Conservation (phyloP, 2,888 invertebrate species). For the Troglohyphantes excavatus region DNA sequence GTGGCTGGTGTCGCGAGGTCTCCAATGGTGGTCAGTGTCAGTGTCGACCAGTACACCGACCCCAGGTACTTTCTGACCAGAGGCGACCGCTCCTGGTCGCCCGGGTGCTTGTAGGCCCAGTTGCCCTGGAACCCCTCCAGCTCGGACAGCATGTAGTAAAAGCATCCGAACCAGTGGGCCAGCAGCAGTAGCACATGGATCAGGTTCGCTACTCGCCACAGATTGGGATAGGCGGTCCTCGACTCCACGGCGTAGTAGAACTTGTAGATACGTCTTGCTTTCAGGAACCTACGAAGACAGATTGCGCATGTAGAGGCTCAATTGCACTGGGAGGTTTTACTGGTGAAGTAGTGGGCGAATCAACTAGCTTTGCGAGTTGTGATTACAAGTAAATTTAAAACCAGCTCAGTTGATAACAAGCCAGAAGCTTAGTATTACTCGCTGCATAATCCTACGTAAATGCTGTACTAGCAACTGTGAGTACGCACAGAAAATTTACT, state of each 20-base stretch:
- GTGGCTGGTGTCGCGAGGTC: slow-evolving; percentile 97
- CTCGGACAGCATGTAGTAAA: slow-evolving; percentile 96
- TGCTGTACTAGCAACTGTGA: too few species aligned
- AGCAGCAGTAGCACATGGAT: slow-evolving; percentile 96
- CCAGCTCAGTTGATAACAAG: too few species aligned
- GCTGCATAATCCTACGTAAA: too few species aligned
- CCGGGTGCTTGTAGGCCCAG: slow-evolving; percentile 83
- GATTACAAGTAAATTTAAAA: too few species aligned
- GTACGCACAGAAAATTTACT: too few species aligned
- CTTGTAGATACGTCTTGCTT: slow-evolving; percentile 93
- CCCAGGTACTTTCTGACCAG: slow-evolving; percentile 96
- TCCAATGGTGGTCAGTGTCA: slow-evolving; percentile 97
- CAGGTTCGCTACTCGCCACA: slow-evolving; percentile 97
- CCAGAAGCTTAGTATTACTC: too few species aligned
- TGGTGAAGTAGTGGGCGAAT: too few species aligned
- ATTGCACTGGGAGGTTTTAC: too few species aligned
- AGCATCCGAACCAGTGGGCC: slow-evolving; percentile 99
- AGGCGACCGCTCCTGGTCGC: slow-evolving; percentile 90
- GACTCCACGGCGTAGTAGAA: slow-evolving; percentile 98
- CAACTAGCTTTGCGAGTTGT: too few species aligned
- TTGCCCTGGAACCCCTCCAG: slow-evolving; percentile 90
- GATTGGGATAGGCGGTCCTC: slow-evolving; percentile 96
- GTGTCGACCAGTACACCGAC: slow-evolving; percentile 97
- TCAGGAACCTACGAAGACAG: too few species aligned
- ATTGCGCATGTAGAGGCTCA: too few species aligned